Conservation (phyloP, 2,888 invertebrate species). For the Calliscelio sp. region DNA sequence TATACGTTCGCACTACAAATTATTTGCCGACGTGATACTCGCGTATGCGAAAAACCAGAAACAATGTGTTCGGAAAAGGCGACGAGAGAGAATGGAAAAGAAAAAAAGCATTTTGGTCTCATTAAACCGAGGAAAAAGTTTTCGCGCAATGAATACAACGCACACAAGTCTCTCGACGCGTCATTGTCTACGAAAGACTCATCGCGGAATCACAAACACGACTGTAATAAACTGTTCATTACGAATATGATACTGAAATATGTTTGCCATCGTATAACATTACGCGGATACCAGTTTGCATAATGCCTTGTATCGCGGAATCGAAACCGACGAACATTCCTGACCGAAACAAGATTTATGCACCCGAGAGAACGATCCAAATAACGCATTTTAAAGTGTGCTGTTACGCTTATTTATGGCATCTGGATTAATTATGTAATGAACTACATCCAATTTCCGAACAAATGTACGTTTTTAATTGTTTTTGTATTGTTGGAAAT, state of each 20-base stretch:
- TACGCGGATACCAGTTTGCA: constrained; percentile 41
- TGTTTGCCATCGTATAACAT: constrained; percentile 27
- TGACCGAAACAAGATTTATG: constrained; percentile 49
- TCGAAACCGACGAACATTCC: constrained; percentile 30
- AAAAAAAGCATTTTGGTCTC: constrained; percentile 46
- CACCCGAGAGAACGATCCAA: constrained; percentile 12
- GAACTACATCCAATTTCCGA: constrained; percentile 8
- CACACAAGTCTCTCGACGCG: constrained; percentile 18
- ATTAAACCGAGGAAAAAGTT: constrained; percentile 35
- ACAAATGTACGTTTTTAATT: not conserved
- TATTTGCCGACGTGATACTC: no score
- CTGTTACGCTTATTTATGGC: constrained; percentile 38
- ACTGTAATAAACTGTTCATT: constrained; percentile 52
- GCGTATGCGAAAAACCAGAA: not conserved
- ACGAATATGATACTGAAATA: constrained; percentile 58
- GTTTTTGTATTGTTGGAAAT: no score
- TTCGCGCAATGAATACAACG: constrained; percentile 25
- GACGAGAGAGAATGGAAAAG: constrained; percentile 9
- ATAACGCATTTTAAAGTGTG: constrained; percentile 27
- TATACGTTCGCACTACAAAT: no score
- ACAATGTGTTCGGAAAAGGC: not conserved
- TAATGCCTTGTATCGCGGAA: constrained; percentile 43
- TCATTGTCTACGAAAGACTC: constrained; percentile 28
- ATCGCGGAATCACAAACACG: constrained; percentile 27
- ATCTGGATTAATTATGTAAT: constrained; percentile 34